Conservation (phyloP, 2,888 invertebrate species). For the Patella caerulea region DNA sequence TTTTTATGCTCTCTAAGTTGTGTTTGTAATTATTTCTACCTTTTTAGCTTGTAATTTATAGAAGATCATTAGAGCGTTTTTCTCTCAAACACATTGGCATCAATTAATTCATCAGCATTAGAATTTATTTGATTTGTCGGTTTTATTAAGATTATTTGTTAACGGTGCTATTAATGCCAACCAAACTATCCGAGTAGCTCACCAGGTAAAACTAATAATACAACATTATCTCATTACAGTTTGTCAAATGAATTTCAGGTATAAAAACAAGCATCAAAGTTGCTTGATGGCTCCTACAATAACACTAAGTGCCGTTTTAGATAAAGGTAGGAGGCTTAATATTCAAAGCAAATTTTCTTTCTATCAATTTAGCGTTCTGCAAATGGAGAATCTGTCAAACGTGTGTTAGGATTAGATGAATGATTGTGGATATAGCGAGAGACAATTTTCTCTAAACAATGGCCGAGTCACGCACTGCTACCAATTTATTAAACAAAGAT, state of each 20-base stretch:
- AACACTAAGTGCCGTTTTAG: neutral
- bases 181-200: neutral
- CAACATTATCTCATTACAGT: neutral
- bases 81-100: neutral
- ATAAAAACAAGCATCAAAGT: conserved; percentile 10
- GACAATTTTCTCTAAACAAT: conserved; percentile 1
- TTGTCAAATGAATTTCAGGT: neutral
- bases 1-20: too few relatives aligned
- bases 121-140: neutral
- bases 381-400: conserved; percentile 10
- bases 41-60: too few relatives aligned
- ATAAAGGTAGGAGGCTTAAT: neutral
- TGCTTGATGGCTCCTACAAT: conserved; percentile 9
- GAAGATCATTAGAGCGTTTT: neutral
- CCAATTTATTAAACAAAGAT: conserved; percentile 7
- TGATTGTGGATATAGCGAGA: neutral
- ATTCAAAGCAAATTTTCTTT: conserved; percentile 9
- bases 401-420: neutral
- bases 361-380: conserved; percentile 9
- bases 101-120: neutral
- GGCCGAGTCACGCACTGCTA: conserved; percentile 4
- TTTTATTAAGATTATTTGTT: conserved; percentile 4
- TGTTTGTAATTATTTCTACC: too few relatives aligned
- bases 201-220: neutral
- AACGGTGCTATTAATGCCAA: neutral